A percentile compares a stretch with the other conserved stretches of the same genome.
phyloP scores from a whole-genome alignment of 2,888 invertebrate species.

The Heliconius erato region DNA sequence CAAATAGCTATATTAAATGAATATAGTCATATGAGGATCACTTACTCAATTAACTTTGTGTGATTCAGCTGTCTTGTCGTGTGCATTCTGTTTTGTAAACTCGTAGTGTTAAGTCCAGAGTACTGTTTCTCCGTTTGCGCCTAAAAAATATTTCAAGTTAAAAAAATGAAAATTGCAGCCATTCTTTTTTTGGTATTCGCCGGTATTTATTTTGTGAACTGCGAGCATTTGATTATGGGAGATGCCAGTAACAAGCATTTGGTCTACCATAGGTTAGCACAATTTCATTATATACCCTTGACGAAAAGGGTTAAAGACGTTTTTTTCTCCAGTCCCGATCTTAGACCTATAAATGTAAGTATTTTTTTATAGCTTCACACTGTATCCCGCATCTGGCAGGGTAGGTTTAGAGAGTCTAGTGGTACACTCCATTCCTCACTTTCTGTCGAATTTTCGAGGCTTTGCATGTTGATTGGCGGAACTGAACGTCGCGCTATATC shows the following conservation, averaged over 20 bases:
- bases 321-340: constrained; percentile 62
- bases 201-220: constrained; percentile 48
- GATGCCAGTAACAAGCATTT: constrained; percentile 58
- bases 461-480: neutral
- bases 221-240: constrained; percentile 64
- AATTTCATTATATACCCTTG: constrained; percentile 62
- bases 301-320: constrained; percentile 62
- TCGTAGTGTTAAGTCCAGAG: constrained; percentile 44
- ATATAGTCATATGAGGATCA: constrained; percentile 30
- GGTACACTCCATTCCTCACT: too few relatives aligned
- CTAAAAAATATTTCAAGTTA: constrained; percentile 48
- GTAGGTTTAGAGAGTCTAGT: neutral
- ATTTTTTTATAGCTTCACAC: neutral
- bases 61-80: constrained; percentile 37
- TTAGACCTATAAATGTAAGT: constrained; percentile 65
- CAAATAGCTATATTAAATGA: neutral
- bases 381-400: neutral
- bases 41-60: constrained; percentile 43
- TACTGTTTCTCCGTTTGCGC: constrained; percentile 48
- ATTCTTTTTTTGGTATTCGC: constrained; percentile 53
- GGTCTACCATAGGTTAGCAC: constrained; percentile 58
- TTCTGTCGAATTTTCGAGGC: neutral
- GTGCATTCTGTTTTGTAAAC: constrained; percentile 28
- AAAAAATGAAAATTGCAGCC: constrained; percentile 55
- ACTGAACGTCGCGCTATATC: too few relatives aligned